phyloP scores from a whole-genome alignment of 2,888 invertebrate species.

The Geophilus truncorum region DNA sequence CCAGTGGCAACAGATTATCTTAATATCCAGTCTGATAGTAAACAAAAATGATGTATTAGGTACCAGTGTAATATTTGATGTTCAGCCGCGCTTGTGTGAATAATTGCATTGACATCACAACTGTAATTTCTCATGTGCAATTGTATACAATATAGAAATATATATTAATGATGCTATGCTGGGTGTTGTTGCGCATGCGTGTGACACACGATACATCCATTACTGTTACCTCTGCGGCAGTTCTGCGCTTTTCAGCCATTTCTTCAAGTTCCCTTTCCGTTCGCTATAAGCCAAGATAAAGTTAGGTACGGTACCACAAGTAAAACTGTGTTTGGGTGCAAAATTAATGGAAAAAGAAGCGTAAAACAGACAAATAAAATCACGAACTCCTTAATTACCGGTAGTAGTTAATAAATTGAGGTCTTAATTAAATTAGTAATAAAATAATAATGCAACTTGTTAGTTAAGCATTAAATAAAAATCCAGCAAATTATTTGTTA shows the following conservation, averaged over 20 bases:
- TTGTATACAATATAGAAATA: too few relatives aligned
- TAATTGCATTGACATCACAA: background rate
- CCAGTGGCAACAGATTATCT: background rate
- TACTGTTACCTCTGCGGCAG: slow-evolving; percentile 27
- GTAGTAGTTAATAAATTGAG: background rate
- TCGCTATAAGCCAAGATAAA: slow-evolving; percentile 53
- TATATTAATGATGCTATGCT: background rate
- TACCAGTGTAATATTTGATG: background rate
- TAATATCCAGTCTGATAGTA: background rate
- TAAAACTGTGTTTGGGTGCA: background rate
- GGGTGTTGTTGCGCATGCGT: slow-evolving; percentile 10
- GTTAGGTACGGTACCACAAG: background rate
- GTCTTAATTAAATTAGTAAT: background rate
- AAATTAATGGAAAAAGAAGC: background rate
- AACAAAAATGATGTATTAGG: background rate
- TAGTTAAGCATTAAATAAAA: background rate
- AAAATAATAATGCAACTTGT: background rate
- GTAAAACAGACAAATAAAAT: background rate
- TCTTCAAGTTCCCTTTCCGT: slow-evolving; percentile 81
- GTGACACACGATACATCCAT: background rate
- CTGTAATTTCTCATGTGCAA: background rate
- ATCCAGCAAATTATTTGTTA: background rate
- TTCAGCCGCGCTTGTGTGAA: background rate
- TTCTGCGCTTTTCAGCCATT: slow-evolving; percentile 50
- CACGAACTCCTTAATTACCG: background rate